Evolutionary conservation across 2,113 vertebrate genomes (phyloP).

Genomic region (Emydocephalus ijimae): DNA sequence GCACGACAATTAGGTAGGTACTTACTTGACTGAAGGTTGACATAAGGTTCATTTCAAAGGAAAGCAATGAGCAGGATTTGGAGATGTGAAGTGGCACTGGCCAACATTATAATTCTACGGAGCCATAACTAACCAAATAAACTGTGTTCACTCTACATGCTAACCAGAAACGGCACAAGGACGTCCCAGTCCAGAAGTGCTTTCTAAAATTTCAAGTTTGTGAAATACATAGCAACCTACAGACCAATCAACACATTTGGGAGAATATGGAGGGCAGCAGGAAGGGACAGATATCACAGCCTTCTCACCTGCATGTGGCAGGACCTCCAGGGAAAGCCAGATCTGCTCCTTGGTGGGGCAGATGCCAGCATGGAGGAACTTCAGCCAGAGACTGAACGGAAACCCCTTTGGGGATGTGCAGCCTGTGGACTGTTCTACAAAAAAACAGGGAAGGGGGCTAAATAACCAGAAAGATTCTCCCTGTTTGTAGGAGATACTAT

Average conservation of each 20-base stretch:
- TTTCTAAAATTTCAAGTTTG: background rate
- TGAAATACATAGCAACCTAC: background rate
- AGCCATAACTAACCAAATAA: background rate
- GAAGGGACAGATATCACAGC: background rate
- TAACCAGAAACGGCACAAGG: background rate
- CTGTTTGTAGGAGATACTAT: background rate
- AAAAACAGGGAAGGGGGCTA: background rate
- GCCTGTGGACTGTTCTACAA: background rate
- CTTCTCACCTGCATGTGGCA: background rate
- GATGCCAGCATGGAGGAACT: background rate
- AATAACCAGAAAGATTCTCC: background rate
- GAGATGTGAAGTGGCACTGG: background rate
- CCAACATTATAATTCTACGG: background rate
- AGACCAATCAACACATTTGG: background rate
- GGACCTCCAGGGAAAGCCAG: background rate
- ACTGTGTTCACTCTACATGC: background rate
- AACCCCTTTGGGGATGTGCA: background rate
- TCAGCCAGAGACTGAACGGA: background rate
- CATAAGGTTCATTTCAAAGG: background rate
- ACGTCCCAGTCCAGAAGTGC: background rate
- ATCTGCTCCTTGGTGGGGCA: background rate
- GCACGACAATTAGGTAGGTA: background rate
- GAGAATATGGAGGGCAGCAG: background rate
- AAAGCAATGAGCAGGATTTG: background rate
- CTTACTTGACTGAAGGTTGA: background rate